Evolutionary conservation across 23 tunicate species (phyloP).

Genomic region (Botrylloides violaceus): DNA sequence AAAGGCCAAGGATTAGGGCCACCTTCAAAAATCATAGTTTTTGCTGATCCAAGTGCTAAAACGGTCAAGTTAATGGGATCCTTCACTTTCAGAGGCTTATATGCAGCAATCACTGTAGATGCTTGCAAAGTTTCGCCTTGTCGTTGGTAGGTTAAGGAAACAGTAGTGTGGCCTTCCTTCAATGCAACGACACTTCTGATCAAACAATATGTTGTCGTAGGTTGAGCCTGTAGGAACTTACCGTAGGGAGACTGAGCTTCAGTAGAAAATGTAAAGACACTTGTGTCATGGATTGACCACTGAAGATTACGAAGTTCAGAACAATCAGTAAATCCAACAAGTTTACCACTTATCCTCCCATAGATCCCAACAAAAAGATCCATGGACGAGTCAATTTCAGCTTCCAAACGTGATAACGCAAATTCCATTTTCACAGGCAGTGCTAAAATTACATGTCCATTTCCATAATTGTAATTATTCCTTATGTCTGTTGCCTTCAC

Average conservation of each 20-base stretch:
- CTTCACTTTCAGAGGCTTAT: constrained; percentile 40
- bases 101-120: constrained; percentile 57
- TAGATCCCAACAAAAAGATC: constrained; percentile 54
- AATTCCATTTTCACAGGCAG: constrained; percentile 47
- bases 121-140: constrained; percentile 21
- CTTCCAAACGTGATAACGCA: constrained; percentile 56
- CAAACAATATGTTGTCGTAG: constrained; percentile 30
- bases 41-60: constrained; percentile 47
- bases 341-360: constrained; percentile 26
- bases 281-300: constrained; percentile 13
- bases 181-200: constrained; percentile 47
- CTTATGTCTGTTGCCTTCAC: constrained; percentile 65
- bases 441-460: constrained; percentile 28
- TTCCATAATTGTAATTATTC: constrained; percentile 63
- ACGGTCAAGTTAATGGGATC: constrained; percentile 61
- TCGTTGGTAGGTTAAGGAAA: constrained; percentile 26
- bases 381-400: constrained; percentile 39
- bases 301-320: background rate
- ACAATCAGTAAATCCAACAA: constrained; percentile 14
- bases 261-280: constrained; percentile 6
- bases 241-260: background rate
- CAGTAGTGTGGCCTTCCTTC: constrained; percentile 62
- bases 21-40: constrained; percentile 31
- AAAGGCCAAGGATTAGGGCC: constrained; percentile 80
- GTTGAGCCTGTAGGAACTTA: background rate